These are phyloP conservation scores for Stegophylla sp. DNA, from an alignment of 2,888 invertebrate genomes.

Conservation along the genomic window DNA sequence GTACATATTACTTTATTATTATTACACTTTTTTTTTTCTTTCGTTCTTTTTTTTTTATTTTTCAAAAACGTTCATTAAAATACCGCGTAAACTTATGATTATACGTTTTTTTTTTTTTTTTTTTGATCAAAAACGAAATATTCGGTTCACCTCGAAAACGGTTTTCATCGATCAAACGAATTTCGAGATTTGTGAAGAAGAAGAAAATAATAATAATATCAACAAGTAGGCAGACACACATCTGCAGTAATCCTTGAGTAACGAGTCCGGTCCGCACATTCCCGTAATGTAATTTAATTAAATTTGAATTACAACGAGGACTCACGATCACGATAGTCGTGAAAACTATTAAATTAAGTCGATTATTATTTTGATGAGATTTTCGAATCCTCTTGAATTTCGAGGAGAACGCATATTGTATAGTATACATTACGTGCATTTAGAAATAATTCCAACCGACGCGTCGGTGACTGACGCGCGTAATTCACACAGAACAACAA, in stretches of 20 bases:
- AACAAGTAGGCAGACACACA: too few relatives aligned
- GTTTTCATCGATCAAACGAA: neutral
- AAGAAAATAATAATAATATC: too few relatives aligned
- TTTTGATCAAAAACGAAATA: neutral
- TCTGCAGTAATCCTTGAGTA: conserved; percentile 29
- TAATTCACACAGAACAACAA: neutral
- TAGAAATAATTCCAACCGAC: conserved; percentile 26
- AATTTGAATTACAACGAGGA: conserved; percentile 40
- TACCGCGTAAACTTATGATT: too few relatives aligned
- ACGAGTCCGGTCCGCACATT: conserved; percentile 23
- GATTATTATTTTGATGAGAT: conserved; percentile 46
- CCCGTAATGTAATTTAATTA: conserved; percentile 29
- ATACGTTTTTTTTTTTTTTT: too few relatives aligned
- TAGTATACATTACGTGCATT: too few relatives aligned
- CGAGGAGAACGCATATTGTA: too few relatives aligned
- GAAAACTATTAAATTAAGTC: conserved; percentile 41
- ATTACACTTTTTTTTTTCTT: too few relatives aligned
- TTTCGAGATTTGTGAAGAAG: neutral
- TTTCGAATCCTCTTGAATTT: conserved; percentile 17
- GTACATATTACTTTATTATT: too few relatives aligned
- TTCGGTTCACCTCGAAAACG: neutral
- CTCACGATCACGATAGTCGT: conserved; percentile 57
- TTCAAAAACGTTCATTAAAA: too few relatives aligned
- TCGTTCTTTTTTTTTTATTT: too few relatives aligned
- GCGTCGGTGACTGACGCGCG: neutral